These are phyloP conservation scores for Orussus abietinus DNA, from an alignment of 1,140 invertebrate species.

Conservation along the genomic window DNA sequence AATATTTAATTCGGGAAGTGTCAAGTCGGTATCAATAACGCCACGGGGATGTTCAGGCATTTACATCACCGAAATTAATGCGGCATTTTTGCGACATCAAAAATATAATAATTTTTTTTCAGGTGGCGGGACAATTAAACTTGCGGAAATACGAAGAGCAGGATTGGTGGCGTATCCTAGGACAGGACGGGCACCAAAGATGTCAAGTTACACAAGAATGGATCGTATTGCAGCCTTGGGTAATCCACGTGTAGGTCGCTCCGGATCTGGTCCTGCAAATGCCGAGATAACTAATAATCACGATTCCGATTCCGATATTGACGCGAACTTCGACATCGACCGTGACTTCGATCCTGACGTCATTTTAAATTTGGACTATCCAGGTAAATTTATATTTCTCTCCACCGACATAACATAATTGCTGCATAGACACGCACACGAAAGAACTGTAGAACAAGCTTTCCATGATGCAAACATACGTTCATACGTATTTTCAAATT, in stretches of 20 bases:
- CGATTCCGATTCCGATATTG: not conserved
- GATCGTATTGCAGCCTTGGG: conserved; percentile 15
- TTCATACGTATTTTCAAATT: too few species aligned
- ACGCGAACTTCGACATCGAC: conserved; percentile 5
- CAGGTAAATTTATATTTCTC: too few species aligned
- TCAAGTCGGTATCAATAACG: too few species aligned
- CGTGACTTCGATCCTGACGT: conserved; percentile 11
- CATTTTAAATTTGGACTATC: conserved; percentile 22
- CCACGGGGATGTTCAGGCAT: too few species aligned
- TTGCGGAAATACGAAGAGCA: conserved; percentile 24
- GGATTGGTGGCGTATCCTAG: conserved; percentile 31
- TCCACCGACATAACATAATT: too few species aligned
- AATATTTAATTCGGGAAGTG: too few species aligned
- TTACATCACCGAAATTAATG: too few species aligned
- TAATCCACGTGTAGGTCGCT: conserved; percentile 19
- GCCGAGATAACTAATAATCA: not conserved
- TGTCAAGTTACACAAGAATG: conserved; percentile 13
- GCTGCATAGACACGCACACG: too few species aligned
- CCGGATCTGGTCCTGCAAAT: conserved; percentile 1
- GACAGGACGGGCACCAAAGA: conserved; percentile 22
- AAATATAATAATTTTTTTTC: too few species aligned
- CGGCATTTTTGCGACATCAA: too few species aligned
- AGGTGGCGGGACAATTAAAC: not conserved
- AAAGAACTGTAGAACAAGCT: too few species aligned
- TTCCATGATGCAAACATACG: too few species aligned